Conservation (phyloP, 2,113 vertebrate species). For the Galeopterus variegatus region DNA sequence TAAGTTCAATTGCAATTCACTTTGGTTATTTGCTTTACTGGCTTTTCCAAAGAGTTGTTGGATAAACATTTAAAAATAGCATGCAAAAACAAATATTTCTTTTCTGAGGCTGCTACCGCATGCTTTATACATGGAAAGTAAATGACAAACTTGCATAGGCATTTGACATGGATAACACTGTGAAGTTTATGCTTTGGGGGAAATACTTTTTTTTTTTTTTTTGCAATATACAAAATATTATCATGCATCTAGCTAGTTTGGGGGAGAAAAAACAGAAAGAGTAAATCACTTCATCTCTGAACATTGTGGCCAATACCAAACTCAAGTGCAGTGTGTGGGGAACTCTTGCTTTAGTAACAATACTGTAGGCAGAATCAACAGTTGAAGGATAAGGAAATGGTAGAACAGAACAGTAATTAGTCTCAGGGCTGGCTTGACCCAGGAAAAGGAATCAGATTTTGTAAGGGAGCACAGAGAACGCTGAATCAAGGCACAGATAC, state of each 20-base stretch:
- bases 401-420: neutral
- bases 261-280: neutral
- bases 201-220: neutral
- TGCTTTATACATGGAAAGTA: constrained; percentile 38
- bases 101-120: neutral
- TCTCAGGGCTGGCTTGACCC: neutral
- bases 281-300: constrained; percentile 1
- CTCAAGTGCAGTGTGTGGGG: neutral
- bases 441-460: constrained; percentile 44
- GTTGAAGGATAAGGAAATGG: neutral
- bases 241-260: neutral
- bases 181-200: neutral
- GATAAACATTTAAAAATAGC: constrained; percentile 44
- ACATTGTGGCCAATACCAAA: neutral
- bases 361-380: neutral
- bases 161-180: constrained; percentile 34
- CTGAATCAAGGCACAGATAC: neutral
- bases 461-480: neutral
- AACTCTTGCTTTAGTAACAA: neutral
- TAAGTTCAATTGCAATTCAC: constrained; percentile 43
- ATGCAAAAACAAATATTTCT: constrained; percentile 38
- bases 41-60: constrained; percentile 27
- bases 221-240: constrained; percentile 40
- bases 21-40: constrained; percentile 54
- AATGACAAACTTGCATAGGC: constrained; percentile 1